phyloP scores from a whole-genome alignment of 2,888 invertebrate genomes.

The Pasiphila rectangulata region DNA sequence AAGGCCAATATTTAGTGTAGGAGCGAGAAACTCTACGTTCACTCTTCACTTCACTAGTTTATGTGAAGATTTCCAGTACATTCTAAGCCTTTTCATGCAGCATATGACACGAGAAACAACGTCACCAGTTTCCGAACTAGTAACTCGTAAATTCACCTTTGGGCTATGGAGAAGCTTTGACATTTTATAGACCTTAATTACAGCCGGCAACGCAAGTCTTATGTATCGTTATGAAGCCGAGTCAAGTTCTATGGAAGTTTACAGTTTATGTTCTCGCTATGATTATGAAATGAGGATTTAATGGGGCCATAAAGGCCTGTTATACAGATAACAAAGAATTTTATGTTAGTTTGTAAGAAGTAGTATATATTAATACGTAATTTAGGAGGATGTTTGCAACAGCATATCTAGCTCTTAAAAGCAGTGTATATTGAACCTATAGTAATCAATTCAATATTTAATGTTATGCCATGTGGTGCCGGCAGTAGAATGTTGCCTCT shows the following conservation, averaged over 20 bases:
- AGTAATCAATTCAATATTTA: too few relatives aligned
- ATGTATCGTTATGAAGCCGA: constrained; percentile 19
- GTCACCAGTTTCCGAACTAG: constrained; percentile 18
- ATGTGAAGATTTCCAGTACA: too few relatives aligned
- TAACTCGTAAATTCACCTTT: constrained; percentile 36
- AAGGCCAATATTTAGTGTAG: too few relatives aligned
- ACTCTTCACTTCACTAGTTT: too few relatives aligned
- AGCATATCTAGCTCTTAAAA: too few relatives aligned
- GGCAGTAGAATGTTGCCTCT: too few relatives aligned
- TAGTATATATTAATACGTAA: too few relatives aligned
- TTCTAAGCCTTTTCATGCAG: too few relatives aligned
- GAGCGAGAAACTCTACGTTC: too few relatives aligned
- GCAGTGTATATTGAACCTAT: too few relatives aligned
- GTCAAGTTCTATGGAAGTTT: constrained; percentile 16
- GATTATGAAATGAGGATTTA: constrained; percentile 17
- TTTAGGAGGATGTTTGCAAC: not conserved
- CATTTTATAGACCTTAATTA: constrained; percentile 46
- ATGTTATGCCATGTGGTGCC: too few relatives aligned
- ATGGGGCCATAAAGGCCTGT: not conserved
- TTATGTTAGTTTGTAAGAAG: not conserved
- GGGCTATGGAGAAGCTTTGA: constrained; percentile 34
- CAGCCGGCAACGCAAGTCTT: constrained; percentile 33
- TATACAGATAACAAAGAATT: not conserved
- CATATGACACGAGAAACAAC: not conserved
- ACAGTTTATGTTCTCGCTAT: constrained; percentile 16